Base-by-base conservation (phyloP, 2,888 invertebrate species). In the Lamellibrachia columna region DNA sequence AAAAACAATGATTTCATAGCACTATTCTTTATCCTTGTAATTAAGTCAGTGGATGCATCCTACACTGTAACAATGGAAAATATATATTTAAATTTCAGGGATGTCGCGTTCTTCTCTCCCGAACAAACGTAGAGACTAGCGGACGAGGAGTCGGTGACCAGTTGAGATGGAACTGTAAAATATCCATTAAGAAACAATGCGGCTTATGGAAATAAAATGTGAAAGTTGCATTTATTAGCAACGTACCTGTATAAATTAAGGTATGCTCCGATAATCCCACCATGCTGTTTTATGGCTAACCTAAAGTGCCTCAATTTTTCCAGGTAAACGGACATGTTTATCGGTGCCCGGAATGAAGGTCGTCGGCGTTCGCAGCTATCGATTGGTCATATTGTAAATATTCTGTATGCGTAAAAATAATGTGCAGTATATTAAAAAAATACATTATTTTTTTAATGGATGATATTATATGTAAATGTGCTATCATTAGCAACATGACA, bases 231-330 rank as follows among this genome's bases (percentile, higher is more conserved):
- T 75, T 91, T 22, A 53, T 91, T 52, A 22, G 53, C 28, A 53
- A 91, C 40, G 40, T 92, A 95, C 95, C 95, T 94, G 93, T 94
- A 95, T 15, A 94, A 55, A 52, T 94, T 93, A 90, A 94, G 90
- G 11, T 94, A 94, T n/a, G 95, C 94, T 40, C 94, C 95, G 28
- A 93, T 92, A 7, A 95, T 28, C 7, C 95, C 95, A 8, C 96
- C 96, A 94, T 96, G 94, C 52, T 95, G 94, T 92, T 95, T 94
- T n/a, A 95, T 94, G 11, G 95, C 94, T 91, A 93, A 92, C 40
- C 93, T 75, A 91, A 95, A 92, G 92, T 94, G 94, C 60, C 93
- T 93, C 7, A 95, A 55, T 92, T 95, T 95, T 92, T 95, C 94
- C 9, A 95, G 92, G 93, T 95, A 95, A 90, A 94, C 94, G 90